Conservation (phyloP, 2,797 vertebrate genomes). For the Lepus townsendii region DNA sequence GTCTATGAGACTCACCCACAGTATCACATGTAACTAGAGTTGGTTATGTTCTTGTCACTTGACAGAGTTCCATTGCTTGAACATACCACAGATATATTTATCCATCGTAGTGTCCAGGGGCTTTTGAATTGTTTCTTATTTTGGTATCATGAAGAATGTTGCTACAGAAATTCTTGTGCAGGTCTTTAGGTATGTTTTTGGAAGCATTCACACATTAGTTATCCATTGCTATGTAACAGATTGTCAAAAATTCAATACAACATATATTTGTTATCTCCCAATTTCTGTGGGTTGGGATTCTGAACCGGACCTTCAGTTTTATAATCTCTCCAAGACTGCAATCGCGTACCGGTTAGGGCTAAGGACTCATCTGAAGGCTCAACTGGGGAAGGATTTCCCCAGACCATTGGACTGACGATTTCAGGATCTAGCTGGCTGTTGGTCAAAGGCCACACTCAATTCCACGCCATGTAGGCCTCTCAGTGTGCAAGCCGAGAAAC, state of each 20-base stretch:
- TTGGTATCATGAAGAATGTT: slow-evolving; percentile 24
- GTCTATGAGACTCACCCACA: background rate
- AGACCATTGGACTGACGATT: background rate
- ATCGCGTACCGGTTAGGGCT: background rate
- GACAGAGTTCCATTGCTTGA: background rate
- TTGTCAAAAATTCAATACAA: background rate
- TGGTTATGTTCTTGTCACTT: background rate
- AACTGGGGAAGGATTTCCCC: background rate
- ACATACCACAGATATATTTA: background rate
- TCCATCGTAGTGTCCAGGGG: background rate
- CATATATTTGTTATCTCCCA: background rate
- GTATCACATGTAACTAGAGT: background rate
- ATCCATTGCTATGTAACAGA: background rate
- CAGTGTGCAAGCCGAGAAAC: background rate
- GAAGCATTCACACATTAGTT: slow-evolving; percentile 21
- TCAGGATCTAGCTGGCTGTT: slow-evolving; percentile 6
- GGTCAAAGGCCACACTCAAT: background rate
- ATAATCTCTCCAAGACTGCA: background rate
- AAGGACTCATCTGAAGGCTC: slow-evolving; percentile 8
- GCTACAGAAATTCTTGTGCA: slow-evolving; percentile 23
- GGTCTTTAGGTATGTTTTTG: background rate
- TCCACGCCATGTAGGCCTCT: background rate
- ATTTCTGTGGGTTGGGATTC: slow-evolving; percentile 31
- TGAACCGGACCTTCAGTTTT: background rate
- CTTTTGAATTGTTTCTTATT: slow-evolving; percentile 39